Conservation (phyloP, 2,797 vertebrate genomes). For the Crypturellus tataupa region DNA sequence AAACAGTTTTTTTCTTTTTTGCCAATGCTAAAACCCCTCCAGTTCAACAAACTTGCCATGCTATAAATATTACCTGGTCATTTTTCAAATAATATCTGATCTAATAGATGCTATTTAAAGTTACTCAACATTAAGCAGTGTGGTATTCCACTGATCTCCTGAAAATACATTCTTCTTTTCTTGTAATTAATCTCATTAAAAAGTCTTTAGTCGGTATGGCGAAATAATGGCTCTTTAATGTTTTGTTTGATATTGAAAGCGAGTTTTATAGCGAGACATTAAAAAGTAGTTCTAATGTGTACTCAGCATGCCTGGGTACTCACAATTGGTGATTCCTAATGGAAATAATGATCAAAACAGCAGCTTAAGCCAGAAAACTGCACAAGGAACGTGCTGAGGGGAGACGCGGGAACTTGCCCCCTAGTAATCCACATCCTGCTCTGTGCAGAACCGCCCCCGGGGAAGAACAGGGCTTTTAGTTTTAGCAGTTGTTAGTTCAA, state of each 20-base stretch:
- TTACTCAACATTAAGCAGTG: conserved; percentile 24
- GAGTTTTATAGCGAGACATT: conserved; percentile 68
- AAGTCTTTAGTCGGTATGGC: conserved; percentile 70
- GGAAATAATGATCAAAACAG: conserved; percentile 25
- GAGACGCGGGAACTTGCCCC: not conserved
- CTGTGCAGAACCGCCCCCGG: not conserved
- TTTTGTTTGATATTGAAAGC: conserved; percentile 77
- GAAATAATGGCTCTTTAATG: conserved; percentile 77
- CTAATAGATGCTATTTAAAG: conserved; percentile 55
- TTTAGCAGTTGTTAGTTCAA: not conserved
- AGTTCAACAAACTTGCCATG: not conserved
- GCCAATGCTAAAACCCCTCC: not conserved
- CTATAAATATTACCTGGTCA: not conserved
- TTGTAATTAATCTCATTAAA: conserved; percentile 76
- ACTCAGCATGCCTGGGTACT: conserved; percentile 31
- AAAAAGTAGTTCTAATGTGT: conserved; percentile 66
- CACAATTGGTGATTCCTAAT: not conserved
- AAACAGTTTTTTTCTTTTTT: not conserved
- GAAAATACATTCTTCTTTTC: conserved; percentile 49
- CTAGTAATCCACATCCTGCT: not conserved
- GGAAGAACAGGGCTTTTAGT: not conserved
- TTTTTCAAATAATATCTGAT: conserved; percentile 45
- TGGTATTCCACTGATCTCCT: conserved; percentile 56
- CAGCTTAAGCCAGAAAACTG: conserved; percentile 17
- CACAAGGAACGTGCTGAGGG: not conserved